These are phyloP conservation scores for Xestia sexstrigata DNA, from an alignment of 2,888 invertebrate genomes.

Conservation along the genomic window DNA sequence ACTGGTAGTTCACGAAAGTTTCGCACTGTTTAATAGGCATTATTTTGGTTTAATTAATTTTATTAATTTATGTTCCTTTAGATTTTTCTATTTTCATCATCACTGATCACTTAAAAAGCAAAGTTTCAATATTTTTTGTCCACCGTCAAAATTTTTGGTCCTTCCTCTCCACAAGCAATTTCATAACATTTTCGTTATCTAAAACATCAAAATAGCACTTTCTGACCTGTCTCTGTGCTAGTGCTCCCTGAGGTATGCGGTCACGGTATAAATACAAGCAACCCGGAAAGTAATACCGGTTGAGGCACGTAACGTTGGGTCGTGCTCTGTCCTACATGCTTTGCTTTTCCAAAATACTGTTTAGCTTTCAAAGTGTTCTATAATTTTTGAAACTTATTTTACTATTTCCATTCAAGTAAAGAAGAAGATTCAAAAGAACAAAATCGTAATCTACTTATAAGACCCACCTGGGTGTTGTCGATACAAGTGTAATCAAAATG, in stretches of 20 bases:
- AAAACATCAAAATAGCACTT: slow-evolving; percentile 50
- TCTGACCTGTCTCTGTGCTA: slow-evolving; percentile 68
- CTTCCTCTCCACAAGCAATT: not conserved
- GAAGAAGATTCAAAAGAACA: too few relatives aligned
- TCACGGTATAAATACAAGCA: slow-evolving; percentile 74
- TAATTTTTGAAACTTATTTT: not conserved
- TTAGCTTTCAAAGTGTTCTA: slow-evolving; percentile 3
- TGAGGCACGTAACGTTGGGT: slow-evolving; percentile 48
- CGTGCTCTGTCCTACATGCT: slow-evolving; percentile 53
- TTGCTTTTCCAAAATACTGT: slow-evolving; percentile 40
- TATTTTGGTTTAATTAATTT: not conserved
- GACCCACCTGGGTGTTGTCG: not conserved
- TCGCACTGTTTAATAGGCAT: not conserved
- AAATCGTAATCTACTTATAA: not conserved
- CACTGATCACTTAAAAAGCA: not conserved
- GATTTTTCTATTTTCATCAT: not conserved
- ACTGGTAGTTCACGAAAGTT: not conserved
- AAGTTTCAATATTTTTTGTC: slow-evolving; percentile 1
- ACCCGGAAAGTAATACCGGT: slow-evolving; percentile 65
- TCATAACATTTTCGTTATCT: slow-evolving; percentile 22
- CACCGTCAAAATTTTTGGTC: not conserved
- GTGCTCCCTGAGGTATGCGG: slow-evolving; percentile 80
- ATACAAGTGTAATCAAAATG: not conserved
- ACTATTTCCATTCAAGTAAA: not conserved
- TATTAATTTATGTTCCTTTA: not conserved